These are phyloP conservation scores for Zygaena filipendulae DNA, from an alignment of 2,888 invertebrate species.

Conservation along the genomic window DNA sequence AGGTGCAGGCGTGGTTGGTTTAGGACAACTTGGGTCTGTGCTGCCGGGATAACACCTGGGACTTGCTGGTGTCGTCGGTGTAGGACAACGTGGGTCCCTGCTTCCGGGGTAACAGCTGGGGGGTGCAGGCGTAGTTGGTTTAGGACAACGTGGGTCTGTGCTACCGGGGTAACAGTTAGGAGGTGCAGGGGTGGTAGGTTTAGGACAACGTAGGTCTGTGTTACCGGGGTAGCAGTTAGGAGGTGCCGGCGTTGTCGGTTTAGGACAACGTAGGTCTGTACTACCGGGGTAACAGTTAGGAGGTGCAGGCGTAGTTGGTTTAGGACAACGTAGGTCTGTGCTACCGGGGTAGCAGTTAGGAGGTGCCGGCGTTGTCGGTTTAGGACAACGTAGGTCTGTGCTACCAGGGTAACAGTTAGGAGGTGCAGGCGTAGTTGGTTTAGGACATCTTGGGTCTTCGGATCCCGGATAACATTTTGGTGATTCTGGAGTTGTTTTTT, in stretches of 20 bases:
- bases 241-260: slow-evolving; percentile 19
- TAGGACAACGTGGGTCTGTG: slow-evolving; percentile 23
- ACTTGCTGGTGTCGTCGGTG: too few species aligned
- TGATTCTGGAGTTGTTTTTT: slow-evolving; percentile 21
- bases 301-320: slow-evolving; percentile 19
- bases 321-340: slow-evolving; percentile 23
- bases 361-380: slow-evolving; percentile 19
- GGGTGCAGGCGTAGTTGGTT: slow-evolving; percentile 21
- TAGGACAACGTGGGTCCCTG: slow-evolving; percentile 23
- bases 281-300: slow-evolving; percentile 27
- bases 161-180: slow-evolving; percentile 27
- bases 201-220: slow-evolving; percentile 26
- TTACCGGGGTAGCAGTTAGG: slow-evolving; percentile 19
- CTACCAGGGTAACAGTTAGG: slow-evolving; percentile 25
- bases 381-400: slow-evolving; percentile 22
- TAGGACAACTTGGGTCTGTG: too few species aligned
- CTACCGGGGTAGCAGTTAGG: slow-evolving; percentile 26
- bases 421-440: slow-evolving; percentile 21
- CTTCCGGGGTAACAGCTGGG: slow-evolving; percentile 30
- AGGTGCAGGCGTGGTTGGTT: too few species aligned
- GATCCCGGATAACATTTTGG: slow-evolving; percentile 22
- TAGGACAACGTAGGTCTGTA: slow-evolving; percentile 26
- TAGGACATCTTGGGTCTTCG: slow-evolving; percentile 19
- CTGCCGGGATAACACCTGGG: too few species aligned
- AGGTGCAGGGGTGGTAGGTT: slow-evolving; percentile 20